Evolutionary conservation across 2,113 vertebrate genomes (phyloP).

Genomic region (Accipiter virgatus): DNA sequence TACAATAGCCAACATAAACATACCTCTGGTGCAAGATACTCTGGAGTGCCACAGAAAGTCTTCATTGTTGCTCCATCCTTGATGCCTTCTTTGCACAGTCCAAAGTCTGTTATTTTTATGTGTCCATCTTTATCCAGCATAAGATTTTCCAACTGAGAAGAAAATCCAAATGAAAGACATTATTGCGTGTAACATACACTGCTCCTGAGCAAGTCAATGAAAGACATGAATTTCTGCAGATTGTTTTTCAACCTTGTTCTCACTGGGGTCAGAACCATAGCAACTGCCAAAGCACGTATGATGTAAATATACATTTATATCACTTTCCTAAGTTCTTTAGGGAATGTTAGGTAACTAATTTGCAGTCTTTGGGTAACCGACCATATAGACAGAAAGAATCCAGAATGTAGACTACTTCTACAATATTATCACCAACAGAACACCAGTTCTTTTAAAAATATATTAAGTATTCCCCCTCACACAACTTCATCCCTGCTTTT

Average conservation of each 20-base stretch:
- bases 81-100: conserved; percentile 97
- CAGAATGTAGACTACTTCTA: background rate
- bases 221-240: background rate
- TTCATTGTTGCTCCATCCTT: conserved; percentile 98
- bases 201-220: background rate
- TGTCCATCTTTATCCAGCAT: conserved; percentile 98
- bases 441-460: background rate
- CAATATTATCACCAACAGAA: background rate
- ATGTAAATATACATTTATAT: background rate
- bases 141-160: conserved; percentile 90
- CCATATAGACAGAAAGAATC: background rate
- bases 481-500: background rate
- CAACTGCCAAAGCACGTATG: background rate
- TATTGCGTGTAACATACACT: background rate
- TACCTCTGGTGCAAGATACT: conserved; percentile 97
- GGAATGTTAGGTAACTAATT: background rate
- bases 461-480: background rate
- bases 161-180: background rate
- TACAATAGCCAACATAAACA: background rate
- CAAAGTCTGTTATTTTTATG: conserved; percentile 98
- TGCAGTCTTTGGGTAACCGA: background rate
- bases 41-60: conserved; percentile 97
- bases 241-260: background rate
- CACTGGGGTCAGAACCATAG: background rate
- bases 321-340: background rate